Evolutionary conservation across 2,113 vertebrate genomes (phyloP), one percentile per base, ranked within the genome.

Genomic region (Podocnemis expansa): DNA sequence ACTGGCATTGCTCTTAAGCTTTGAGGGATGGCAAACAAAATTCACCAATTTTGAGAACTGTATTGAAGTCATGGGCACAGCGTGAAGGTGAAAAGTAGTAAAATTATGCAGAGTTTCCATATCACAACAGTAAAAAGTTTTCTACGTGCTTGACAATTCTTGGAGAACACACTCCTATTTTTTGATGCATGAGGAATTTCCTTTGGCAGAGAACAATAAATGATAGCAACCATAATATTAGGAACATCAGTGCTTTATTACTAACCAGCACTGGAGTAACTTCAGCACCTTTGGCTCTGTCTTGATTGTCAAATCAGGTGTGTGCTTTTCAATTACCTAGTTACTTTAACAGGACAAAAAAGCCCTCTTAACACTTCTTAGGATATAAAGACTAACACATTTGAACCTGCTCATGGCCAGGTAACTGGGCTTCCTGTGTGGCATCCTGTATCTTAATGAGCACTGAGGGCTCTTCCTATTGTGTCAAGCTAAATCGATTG

Each of bases 401-500:
- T 31, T 91, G 79, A 80, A 70, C 84, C 93, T 3, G 2, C 81
- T 56, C 49, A 78, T 93, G 84, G 88, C 87, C 89, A 93, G 73
- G 13, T 75, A 91, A 84, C 73, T 78, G 0, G 0, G 63, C 88
- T 95, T 84, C 0, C 55, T 86, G 94, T 84, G 85, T 0, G 0
- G 78, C 0, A 93, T 56, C 63, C 73, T 93, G 56, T 84, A 95
- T 78, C 94, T 93, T 82, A 85, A 89, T 56, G 22, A 96, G 84
- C 92, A 96, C 82, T 86, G 91, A 82, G 41, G 80, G 47, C 0
- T 54, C 34, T 8, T 49, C 83, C 4, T 94, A 96, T 90, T 96
- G 91, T 84, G 82, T 96, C 93, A 58, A 31, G 88, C 92, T 96
- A 96, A 96, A 95, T 97, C 94, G 93, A 85, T 78, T 96, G 96